These are phyloP conservation scores for Danio aesculapii DNA, from an alignment of 2,797 vertebrate genomes.

Conservation along the genomic window DNA sequence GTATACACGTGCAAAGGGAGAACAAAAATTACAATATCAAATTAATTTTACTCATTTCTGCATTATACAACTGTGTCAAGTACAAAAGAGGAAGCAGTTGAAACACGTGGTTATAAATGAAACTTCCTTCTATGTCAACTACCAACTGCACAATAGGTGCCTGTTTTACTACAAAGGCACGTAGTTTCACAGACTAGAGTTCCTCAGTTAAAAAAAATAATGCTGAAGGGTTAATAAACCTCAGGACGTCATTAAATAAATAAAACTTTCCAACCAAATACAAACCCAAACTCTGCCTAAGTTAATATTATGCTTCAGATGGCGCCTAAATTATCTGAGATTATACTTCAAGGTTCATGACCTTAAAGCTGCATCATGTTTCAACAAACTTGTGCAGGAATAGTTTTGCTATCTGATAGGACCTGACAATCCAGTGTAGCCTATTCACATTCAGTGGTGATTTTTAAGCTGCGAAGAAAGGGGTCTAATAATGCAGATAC, in stretches of 20 bases:
- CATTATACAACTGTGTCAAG: not conserved
- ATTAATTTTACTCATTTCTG: not conserved
- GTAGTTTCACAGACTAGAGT: not conserved
- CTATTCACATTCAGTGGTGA: not conserved
- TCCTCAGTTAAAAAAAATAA: not conserved
- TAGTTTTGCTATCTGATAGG: not conserved
- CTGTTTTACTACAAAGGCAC: not conserved
- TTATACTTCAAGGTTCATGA: not conserved
- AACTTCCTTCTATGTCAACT: not conserved
- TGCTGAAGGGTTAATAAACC: not conserved
- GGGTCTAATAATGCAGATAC: not conserved
- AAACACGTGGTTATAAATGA: too few relatives aligned
- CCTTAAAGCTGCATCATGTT: not conserved
- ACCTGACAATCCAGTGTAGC: not conserved
- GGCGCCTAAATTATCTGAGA: not conserved
- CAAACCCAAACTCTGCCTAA: not conserved
- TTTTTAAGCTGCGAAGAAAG: not conserved
- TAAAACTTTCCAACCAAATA: not conserved
- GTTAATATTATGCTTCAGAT: not conserved
- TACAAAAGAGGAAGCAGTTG: not conserved
- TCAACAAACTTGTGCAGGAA: not conserved
- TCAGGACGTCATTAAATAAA: not conserved
- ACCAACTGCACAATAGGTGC: not conserved
- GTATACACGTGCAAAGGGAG: not conserved
- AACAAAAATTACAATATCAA: too few relatives aligned